phyloP scores from a whole-genome alignment of 1,140 invertebrate genomes.

The Oedothorax gibbosus region DNA sequence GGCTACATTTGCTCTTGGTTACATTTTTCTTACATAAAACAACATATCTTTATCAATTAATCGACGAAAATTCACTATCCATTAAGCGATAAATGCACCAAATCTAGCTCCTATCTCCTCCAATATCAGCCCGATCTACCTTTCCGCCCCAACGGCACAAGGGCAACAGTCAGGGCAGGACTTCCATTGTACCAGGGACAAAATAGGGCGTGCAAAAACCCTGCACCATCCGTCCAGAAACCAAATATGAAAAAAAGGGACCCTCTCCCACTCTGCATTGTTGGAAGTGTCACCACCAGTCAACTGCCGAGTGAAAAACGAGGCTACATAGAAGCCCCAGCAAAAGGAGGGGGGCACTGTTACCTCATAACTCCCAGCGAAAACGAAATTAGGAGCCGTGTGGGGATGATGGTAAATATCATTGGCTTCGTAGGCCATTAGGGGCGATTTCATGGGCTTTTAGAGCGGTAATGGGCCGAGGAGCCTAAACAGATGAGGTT shows the following conservation, averaged over 20 bases:
- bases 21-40: too few species aligned
- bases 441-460: conserved; percentile 56
- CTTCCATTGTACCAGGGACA: conserved; percentile 42
- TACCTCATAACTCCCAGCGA: conserved; percentile 56
- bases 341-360: conserved; percentile 14
- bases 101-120: neutral
- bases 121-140: conserved; percentile 48
- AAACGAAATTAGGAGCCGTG: conserved; percentile 52
- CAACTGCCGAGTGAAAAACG: conserved; percentile 58
- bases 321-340: conserved; percentile 25
- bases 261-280: conserved; percentile 20
- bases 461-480: conserved; percentile 54
- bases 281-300: conserved; percentile 55
- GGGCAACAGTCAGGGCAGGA: conserved; percentile 57
- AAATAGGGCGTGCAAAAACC: conserved; percentile 59
- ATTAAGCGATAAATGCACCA: neutral
- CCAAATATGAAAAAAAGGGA: neutral
- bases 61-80: too few species aligned
- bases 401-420: conserved; percentile 57
- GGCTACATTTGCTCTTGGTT: too few species aligned
- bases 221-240: conserved; percentile 29
- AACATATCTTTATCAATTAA: too few species aligned
- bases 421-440: conserved; percentile 44
- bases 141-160: conserved; percentile 26
- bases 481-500: conserved; percentile 58